These are phyloP conservation scores for Dolichotis patagonum DNA, from an alignment of 2,113 vertebrate species.

Conservation along the genomic window DNA sequence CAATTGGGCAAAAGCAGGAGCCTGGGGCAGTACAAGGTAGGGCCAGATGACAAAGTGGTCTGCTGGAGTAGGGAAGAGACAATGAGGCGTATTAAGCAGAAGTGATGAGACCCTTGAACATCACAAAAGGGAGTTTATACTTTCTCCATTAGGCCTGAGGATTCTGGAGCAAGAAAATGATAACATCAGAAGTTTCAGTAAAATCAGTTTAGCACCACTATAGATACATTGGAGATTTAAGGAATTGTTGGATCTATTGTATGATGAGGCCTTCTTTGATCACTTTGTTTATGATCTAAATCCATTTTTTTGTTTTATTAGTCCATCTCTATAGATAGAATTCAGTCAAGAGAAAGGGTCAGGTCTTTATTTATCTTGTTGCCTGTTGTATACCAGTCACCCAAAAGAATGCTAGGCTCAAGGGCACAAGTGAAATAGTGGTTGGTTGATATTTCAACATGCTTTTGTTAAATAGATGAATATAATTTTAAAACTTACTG, in stretches of 20 bases:
- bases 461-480: not conserved
- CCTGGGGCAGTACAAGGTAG: not conserved
- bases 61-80: not conserved
- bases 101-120: not conserved
- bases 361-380: not conserved
- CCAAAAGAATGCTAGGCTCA: not conserved
- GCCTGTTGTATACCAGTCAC: not conserved
- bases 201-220: conserved; percentile 11
- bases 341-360: not conserved
- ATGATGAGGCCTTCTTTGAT: not conserved
- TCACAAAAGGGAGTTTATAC: not conserved
- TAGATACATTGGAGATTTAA: not conserved
- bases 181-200: conserved; percentile 20
- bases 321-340: not conserved
- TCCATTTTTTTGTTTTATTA: conserved; percentile 5
- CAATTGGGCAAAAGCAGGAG: not conserved
- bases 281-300: not conserved
- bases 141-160: not conserved
- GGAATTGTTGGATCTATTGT: not conserved
- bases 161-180: not conserved
- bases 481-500: conserved; percentile 38
- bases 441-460: not conserved
- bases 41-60: not conserved
- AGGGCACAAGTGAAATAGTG: not conserved
- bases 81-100: not conserved